Base-by-base conservation (phyloP, 2,113 vertebrate species). In the Equus przewalskii region DNA sequence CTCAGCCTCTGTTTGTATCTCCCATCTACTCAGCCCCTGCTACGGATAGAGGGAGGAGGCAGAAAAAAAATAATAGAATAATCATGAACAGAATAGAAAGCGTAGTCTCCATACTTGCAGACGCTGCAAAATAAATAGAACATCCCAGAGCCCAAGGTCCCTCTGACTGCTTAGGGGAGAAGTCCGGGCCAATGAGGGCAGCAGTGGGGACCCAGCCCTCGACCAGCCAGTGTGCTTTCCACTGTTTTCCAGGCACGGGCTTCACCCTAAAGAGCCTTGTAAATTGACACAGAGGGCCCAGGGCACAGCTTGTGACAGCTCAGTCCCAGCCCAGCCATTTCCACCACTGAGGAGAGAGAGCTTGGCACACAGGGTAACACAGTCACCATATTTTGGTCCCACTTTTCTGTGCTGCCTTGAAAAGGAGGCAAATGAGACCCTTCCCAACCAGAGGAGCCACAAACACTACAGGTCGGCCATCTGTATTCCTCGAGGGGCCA, bases 51-150 rank as follows among this genome's bases (percentile, higher is more conserved):
- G 19, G 5, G 36, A 85, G 46, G 33, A 94, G 65, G 14, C 30
- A 88, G 36, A 88, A 21, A n/a, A n/a, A 75, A 85, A 94, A 75
- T 54, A 79, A 78, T 54, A 89, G 69, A 88, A 92, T 76, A 82
- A 78, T 92, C 15, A 72, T 41, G 78, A 86, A 73, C 13, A 79
- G 33, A 95, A n/a, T 76, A 78, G 44, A 83, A 60, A 13, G n/a
- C 41, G 65, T 44, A 83, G 36, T 95, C 58, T 96, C 81, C 1
- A 91, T 4, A 72, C 22, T 89, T 76, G 8, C 33, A 85, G n/a
- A 96, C 60, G 33, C n/a, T 79, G 18, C 46, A 70, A 44, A 69
- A 41, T 65, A 93, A 46, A 85, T 33, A 58, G 12, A 89, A 58
- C 49, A 72, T 33, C 51, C 89, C 51, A 64, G 75, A 94, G 58